Conservation (phyloP, 2,113 vertebrate species). For the Hepsetus odoe region DNA sequence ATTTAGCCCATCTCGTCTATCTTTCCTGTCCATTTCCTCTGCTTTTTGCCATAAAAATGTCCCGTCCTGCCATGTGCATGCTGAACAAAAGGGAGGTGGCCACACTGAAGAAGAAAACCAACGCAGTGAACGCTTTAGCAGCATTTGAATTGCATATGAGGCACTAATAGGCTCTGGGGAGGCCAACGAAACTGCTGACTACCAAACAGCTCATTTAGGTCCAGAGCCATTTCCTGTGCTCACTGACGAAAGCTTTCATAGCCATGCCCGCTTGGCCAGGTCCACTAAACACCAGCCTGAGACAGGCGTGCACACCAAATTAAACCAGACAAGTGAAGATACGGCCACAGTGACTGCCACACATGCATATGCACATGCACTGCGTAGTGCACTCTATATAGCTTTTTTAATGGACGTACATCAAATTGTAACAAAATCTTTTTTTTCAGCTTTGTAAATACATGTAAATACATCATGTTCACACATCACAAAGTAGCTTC, state of each 20-base stretch:
- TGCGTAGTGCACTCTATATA: too few species aligned
- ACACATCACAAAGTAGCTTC: too few species aligned
- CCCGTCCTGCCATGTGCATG: conserved; percentile 1
- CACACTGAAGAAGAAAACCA: neutral
- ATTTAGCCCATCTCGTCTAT: neutral
- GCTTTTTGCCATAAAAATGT: too few species aligned
- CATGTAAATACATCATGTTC: too few species aligned
- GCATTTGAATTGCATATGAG: conserved; percentile 61
- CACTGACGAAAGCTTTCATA: conserved; percentile 54
- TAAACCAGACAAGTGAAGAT: neutral
- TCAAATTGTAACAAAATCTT: too few species aligned
- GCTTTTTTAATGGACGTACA: too few species aligned
- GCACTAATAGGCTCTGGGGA: conserved; percentile 59
- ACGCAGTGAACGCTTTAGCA: conserved; percentile 20
- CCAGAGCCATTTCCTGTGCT: conserved; percentile 57
- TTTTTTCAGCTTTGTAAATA: too few species aligned
- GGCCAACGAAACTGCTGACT: conserved; percentile 51
- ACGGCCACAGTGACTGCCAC: neutral
- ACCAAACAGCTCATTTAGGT: conserved; percentile 61
- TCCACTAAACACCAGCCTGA: neutral
- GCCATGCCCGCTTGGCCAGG: neutral
- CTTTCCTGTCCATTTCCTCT: neutral
- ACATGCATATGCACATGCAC: neutral
- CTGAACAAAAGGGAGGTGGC: neutral
- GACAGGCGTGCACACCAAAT: neutral